Evolutionary conservation across 92 coral and sea anemone genomes (phyloP).

Genomic region (Porites cylindrica): DNA sequence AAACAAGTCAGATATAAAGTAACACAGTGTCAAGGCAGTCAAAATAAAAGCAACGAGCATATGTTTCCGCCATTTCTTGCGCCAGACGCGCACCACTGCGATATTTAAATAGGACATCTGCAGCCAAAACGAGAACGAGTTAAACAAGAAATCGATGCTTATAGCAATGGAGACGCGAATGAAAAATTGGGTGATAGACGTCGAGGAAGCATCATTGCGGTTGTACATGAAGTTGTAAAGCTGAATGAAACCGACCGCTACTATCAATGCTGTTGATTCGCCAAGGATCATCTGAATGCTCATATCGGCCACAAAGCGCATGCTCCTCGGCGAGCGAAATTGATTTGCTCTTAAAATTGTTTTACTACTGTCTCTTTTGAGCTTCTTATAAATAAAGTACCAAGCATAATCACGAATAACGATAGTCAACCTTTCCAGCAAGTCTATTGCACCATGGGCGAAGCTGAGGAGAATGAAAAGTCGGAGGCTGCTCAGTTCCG

Average conservation of each 20-base stretch:
- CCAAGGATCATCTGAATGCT: too few relatives aligned
- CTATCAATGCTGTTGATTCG: slow-evolving; percentile 52
- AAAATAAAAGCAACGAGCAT: slow-evolving; percentile 18
- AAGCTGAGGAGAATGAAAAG: too few relatives aligned
- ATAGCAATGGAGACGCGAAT: slow-evolving; percentile 56
- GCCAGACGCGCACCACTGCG: slow-evolving; percentile 60
- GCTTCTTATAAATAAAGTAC: too few relatives aligned
- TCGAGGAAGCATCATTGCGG: neutral
- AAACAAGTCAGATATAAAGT: slow-evolving; percentile 37
- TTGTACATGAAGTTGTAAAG: slow-evolving; percentile 64
- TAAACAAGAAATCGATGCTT: slow-evolving; percentile 62
- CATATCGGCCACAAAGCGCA: slow-evolving; percentile 65
- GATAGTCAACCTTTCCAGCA: too few relatives aligned
- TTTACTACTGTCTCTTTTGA: neutral
- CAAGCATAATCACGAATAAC: too few relatives aligned
- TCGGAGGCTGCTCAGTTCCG: slow-evolving; percentile 43
- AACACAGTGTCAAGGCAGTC: neutral
- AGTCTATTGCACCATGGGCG: too few relatives aligned
- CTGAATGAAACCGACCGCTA: slow-evolving; percentile 70
- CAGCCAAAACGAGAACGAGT: slow-evolving; percentile 50
- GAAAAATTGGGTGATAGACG: slow-evolving; percentile 43
- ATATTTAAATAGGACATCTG: slow-evolving; percentile 40
- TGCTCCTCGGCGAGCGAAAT: slow-evolving; percentile 68
- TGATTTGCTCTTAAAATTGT: slow-evolving; percentile 1
- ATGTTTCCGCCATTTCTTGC: slow-evolving; percentile 57